phyloP scores from a whole-genome alignment of 2,888 invertebrate genomes.

The Ochlodes sylvanus region DNA sequence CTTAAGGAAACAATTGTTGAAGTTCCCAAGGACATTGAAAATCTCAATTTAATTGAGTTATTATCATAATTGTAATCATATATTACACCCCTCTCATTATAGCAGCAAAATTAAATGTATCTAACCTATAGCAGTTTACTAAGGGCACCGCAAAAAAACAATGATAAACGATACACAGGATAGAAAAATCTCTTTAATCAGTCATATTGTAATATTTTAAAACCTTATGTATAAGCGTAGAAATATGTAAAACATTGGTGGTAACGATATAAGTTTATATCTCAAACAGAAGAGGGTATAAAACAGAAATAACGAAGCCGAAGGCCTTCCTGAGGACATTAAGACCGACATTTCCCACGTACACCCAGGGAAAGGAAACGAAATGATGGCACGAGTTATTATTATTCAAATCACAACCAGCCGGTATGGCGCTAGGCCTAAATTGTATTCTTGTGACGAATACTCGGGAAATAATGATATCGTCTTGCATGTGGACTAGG shows the following conservation, averaged over 20 bases:
- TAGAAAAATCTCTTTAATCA: too few species aligned
- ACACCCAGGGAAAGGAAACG: constrained; percentile 77
- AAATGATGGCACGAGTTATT: constrained; percentile 79
- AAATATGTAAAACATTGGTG: too few species aligned
- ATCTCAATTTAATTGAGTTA: too few species aligned
- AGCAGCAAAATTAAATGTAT: too few species aligned
- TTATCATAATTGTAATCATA: too few species aligned
- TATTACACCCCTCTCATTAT: too few species aligned
- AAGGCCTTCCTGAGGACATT: constrained; percentile 63
- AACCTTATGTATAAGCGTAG: too few species aligned
- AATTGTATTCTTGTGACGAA: constrained; percentile 78
- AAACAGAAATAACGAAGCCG: constrained; percentile 29
- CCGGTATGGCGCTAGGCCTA: constrained; percentile 75
- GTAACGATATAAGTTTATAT: not conserved
- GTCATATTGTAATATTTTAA: too few species aligned
- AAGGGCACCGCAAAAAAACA: too few species aligned
- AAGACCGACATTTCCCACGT: constrained; percentile 80
- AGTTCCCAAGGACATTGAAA: too few species aligned
- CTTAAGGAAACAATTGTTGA: not conserved
- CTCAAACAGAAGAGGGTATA: constrained; percentile 46
- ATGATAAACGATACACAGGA: too few species aligned
- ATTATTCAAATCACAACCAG: constrained; percentile 82
- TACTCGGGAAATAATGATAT: constrained; percentile 73
- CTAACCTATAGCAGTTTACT: too few species aligned
- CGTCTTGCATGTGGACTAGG: constrained; percentile 45